A percentile compares a stretch with the other conserved stretches of the same genome.
Evolutionary conservation across 1,140 invertebrate species (phyloP).

Genomic region (Neelides sp.): DNA sequence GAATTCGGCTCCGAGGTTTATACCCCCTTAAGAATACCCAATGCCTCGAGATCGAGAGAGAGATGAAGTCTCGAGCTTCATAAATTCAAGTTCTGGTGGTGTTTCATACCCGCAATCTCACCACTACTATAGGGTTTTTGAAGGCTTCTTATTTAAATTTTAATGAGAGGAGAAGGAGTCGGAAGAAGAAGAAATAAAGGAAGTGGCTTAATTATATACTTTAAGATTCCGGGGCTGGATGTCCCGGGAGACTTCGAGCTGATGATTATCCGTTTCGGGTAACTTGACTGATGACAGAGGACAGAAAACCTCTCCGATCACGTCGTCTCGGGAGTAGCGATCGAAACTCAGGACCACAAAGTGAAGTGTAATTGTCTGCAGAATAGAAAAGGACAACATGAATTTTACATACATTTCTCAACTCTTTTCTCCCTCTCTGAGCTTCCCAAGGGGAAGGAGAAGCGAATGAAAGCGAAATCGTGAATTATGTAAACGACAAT

Average conservation of each 20-base stretch:
- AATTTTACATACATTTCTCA: background rate
- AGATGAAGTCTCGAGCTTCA: no score
- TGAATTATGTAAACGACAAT: no score
- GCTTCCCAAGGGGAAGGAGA: no score
- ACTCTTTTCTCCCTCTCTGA: background rate
- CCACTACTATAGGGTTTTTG: no score
- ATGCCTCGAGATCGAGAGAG: no score
- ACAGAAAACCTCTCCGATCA: conserved; percentile 92
- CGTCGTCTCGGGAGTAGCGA: conserved; percentile 89
- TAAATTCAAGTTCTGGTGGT: no score
- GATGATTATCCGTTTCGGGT: conserved; percentile 61
- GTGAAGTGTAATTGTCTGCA: conserved; percentile 70
- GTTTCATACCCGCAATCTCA: no score
- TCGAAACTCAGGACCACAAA: conserved; percentile 94
- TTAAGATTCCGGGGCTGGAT: conserved; percentile 75
- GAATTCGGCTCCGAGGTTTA: no score
- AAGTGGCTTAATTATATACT: conserved; percentile 39
- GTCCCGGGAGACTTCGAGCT: conserved; percentile 60
- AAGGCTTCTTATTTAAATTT: no score
- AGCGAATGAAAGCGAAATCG: no score
- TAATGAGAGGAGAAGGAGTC: background rate
- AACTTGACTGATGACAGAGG: conserved; percentile 65
- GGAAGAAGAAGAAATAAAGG: background rate
- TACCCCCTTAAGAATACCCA: no score
- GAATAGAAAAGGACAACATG: conserved; percentile 19